A percentile compares a stretch with the other conserved stretches of the same genome.
phyloP scores from a whole-genome alignment of 2,797 vertebrate genomes.

The Arnoldichthys spilopterus region DNA sequence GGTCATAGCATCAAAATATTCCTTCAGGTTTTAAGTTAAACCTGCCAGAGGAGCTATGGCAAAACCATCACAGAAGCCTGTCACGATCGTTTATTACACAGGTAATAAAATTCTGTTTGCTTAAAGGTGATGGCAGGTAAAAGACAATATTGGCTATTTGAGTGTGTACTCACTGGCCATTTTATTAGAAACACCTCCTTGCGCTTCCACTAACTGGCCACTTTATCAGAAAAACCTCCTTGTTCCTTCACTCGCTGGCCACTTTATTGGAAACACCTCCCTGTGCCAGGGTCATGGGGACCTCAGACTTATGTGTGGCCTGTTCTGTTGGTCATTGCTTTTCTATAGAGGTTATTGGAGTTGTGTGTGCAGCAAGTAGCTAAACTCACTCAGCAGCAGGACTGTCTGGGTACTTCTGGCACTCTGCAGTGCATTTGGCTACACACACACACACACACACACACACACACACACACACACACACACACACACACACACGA shows the following conservation, averaged over 20 bases:
- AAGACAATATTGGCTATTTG: too few relatives aligned
- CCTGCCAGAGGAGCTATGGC: neutral
- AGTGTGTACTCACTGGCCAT: too few relatives aligned
- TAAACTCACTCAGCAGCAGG: too few relatives aligned
- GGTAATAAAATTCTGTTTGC: neutral
- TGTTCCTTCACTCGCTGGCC: too few relatives aligned
- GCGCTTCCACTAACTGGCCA: too few relatives aligned
- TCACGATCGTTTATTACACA: neutral
- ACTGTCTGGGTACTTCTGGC: too few relatives aligned
- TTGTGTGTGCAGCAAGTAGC: neutral
- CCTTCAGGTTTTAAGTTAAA: neutral
- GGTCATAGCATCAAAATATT: neutral
- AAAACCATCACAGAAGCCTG: neutral
- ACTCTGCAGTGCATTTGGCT: too few relatives aligned
- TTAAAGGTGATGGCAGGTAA: neutral
- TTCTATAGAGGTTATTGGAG: neutral
- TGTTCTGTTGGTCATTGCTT: neutral
- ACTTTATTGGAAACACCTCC: too few relatives aligned
- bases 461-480: constrained; percentile 22
- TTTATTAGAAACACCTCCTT: too few relatives aligned
- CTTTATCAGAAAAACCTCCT: too few relatives aligned
- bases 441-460: too few relatives aligned
- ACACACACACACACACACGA: constrained; percentile 8
- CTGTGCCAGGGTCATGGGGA: neutral
- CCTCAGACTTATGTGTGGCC: neutral